Conservation (phyloP, 2,797 vertebrate genomes). For the Enteromius anoplus region DNA sequence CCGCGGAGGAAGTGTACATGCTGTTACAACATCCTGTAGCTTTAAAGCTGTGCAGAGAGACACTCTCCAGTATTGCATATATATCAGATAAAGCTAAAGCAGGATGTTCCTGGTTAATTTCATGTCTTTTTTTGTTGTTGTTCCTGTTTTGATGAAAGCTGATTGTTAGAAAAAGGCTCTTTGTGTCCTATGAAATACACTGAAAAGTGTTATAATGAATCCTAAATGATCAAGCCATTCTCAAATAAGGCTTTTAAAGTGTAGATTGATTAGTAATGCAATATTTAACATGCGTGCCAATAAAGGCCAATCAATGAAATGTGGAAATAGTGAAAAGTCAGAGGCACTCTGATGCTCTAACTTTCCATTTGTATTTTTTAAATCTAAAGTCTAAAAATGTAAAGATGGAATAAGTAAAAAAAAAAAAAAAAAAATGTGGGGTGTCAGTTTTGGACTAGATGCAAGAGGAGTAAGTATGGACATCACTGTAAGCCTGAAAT, state of each 20-base stretch:
- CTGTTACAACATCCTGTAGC: conserved; percentile 30
- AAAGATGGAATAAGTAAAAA: background rate
- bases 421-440: no score
- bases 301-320: conserved; percentile 14
- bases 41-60: conserved; percentile 41
- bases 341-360: background rate
- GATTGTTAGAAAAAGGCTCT: background rate
- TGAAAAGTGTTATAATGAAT: background rate
- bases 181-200: background rate
- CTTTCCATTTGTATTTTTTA: conserved; percentile 1
- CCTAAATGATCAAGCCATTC: background rate
- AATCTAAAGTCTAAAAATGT: background rate
- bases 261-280: conserved; percentile 8
- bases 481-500: background rate
- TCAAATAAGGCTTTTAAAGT: conserved; percentile 12
- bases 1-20: conserved; percentile 12
- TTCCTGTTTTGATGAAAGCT: background rate
- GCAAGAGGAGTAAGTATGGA: background rate
- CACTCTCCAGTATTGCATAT: background rate
- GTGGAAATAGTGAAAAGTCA: background rate
- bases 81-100: conserved; percentile 33
- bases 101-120: conserved; percentile 23
- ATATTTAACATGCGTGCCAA: conserved; percentile 17
- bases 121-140: background rate
- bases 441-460: background rate